phyloP scores from a whole-genome alignment of 2,888 invertebrate species.

The Steromphala cineraria region DNA sequence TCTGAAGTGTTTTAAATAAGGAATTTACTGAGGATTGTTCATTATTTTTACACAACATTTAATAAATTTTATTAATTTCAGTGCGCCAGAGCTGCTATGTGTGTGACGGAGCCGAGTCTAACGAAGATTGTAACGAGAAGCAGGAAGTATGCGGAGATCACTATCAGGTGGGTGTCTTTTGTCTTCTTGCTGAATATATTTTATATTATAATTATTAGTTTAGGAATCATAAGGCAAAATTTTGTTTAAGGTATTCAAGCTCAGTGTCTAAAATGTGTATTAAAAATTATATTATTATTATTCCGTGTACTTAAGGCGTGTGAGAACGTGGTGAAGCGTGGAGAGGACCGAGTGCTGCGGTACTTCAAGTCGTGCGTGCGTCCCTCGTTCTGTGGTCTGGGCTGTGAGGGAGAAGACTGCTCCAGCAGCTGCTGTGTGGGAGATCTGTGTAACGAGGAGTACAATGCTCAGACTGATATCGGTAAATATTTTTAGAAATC shows the following conservation, averaged over 20 bases:
- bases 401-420: not conserved
- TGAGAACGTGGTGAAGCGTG: not conserved
- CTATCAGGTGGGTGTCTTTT: not conserved
- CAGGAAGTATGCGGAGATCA: not conserved
- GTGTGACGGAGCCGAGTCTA: slow-evolving; percentile 9
- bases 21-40: too few relatives aligned
- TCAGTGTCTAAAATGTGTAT: too few relatives aligned
- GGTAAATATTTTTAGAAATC: not conserved
- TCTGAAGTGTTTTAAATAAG: too few relatives aligned
- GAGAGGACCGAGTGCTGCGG: not conserved
- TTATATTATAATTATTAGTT: too few relatives aligned
- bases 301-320: slow-evolving; percentile 9
- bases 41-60: too few relatives aligned
- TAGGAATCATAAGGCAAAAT: too few relatives aligned
- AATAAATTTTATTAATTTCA: too few relatives aligned
- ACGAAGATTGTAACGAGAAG: not conserved
- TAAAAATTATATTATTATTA: too few relatives aligned
- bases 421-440: slow-evolving; percentile 20
- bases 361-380: slow-evolving; percentile 15
- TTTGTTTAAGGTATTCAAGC: too few relatives aligned
- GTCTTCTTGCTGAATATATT: not conserved
- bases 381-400: not conserved
- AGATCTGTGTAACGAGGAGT: slow-evolving; percentile 26
- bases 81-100: slow-evolving; percentile 19
- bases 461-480: not conserved